A percentile compares a stretch with the other conserved stretches of the same genome.
Evolutionary conservation across 1,140 invertebrate species (phyloP).

Genomic region (Drosophila mayri): DNA sequence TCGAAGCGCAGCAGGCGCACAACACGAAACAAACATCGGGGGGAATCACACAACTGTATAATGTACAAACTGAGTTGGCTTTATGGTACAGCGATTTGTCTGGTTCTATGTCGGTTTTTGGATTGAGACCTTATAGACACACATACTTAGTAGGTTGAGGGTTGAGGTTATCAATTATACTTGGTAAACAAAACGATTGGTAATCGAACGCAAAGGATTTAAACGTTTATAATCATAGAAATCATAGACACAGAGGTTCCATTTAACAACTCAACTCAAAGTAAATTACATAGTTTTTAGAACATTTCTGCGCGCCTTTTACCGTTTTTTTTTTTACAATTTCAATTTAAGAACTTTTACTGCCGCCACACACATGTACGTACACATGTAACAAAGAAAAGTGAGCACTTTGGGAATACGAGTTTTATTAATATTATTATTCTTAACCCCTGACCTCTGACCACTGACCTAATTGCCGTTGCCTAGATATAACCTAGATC

Average conservation of each 20-base stretch:
- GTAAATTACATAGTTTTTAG: slow-evolving; percentile 59
- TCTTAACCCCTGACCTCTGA: slow-evolving; percentile 20
- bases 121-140: slow-evolving; percentile 48
- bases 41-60: slow-evolving; percentile 48
- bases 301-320: slow-evolving; percentile 53
- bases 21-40: slow-evolving; percentile 51
- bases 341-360: slow-evolving; percentile 17
- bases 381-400: slow-evolving; percentile 56
- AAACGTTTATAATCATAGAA: slow-evolving; percentile 58
- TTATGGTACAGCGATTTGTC: slow-evolving; percentile 62
- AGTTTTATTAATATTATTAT: neutral
- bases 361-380: slow-evolving; percentile 49
- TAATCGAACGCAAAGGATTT: slow-evolving; percentile 56
- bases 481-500: slow-evolving; percentile 32
- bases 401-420: slow-evolving; percentile 57
- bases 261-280: slow-evolving; percentile 65
- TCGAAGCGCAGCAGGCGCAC: slow-evolving; percentile 54
- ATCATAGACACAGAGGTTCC: slow-evolving; percentile 72
- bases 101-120: slow-evolving; percentile 44
- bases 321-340: slow-evolving; percentile 9
- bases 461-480: slow-evolving; percentile 59
- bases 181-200: slow-evolving; percentile 53
- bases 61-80: slow-evolving; percentile 62
- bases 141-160: slow-evolving; percentile 29
- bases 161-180: slow-evolving; percentile 37